phyloP scores from a whole-genome alignment of 2,113 vertebrate genomes.

The Chunga burmeisteri region DNA sequence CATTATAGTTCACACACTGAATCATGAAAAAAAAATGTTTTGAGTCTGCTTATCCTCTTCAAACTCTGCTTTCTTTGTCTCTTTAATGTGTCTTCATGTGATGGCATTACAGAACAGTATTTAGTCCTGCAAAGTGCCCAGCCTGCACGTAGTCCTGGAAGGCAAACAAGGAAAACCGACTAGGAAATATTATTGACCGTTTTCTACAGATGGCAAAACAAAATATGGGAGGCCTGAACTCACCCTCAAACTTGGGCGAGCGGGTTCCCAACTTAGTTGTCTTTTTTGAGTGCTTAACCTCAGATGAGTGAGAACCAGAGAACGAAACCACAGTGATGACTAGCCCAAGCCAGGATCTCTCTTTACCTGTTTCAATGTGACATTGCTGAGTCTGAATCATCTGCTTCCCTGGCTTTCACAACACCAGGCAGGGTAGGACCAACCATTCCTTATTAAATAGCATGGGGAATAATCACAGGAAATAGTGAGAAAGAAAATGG shows the following conservation, averaged over 20 bases:
- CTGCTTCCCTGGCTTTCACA: background rate
- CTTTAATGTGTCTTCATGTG: accelerated
- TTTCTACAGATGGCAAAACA: background rate
- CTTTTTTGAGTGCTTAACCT: background rate
- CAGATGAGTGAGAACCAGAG: background rate
- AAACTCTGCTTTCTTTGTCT: background rate
- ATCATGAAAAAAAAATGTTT: background rate
- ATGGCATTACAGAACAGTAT: background rate
- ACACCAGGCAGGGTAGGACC: background rate
- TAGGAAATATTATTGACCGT: background rate
- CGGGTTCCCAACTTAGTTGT: background rate
- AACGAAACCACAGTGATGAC: background rate
- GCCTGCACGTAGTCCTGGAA: background rate
- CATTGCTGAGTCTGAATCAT: background rate
- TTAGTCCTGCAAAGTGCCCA: background rate
- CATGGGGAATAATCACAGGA: background rate
- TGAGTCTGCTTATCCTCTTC: background rate
- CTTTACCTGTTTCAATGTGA: background rate
- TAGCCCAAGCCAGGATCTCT: background rate
- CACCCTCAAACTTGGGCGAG: background rate
- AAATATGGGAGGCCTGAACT: background rate
- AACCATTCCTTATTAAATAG: background rate
- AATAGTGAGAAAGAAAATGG: background rate
- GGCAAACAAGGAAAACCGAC: background rate
- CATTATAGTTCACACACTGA: accelerated